Conservation (phyloP, 2,797 vertebrate species). For the Myotis planiceps region DNA sequence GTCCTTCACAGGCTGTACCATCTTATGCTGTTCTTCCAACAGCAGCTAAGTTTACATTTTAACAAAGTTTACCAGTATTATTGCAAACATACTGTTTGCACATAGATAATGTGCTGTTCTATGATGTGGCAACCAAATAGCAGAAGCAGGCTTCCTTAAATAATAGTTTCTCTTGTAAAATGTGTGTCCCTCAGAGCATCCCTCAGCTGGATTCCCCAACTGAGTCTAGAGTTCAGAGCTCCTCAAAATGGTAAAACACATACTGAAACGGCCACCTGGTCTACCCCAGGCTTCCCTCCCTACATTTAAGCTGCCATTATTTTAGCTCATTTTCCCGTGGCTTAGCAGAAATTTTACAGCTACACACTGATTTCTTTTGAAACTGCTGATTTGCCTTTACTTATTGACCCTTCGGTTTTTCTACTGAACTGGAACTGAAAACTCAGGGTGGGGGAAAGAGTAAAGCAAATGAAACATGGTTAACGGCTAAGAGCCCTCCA, state of each 20-base stretch:
- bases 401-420: constrained; percentile 64
- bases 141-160: constrained; percentile 42
- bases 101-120: not conserved
- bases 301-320: not conserved
- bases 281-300: not conserved
- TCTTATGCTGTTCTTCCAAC: not conserved
- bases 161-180: not conserved
- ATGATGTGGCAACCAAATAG: not conserved
- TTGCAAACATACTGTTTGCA: not conserved
- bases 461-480: constrained; percentile 16
- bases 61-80: constrained; percentile 61
- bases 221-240: constrained; percentile 15
- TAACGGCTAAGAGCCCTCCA: not conserved
- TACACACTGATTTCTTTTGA: constrained; percentile 64
- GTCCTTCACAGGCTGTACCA: not conserved
- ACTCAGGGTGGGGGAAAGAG: not conserved
- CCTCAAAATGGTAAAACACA: not conserved
- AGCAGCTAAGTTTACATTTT: constrained; percentile 43
- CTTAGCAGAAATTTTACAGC: constrained; percentile 76
- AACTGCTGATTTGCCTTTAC: constrained; percentile 69
- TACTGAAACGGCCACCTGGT: constrained; percentile 8
- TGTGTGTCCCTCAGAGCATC: not conserved
- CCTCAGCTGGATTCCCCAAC: constrained; percentile 13
- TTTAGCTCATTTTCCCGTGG: constrained; percentile 54
- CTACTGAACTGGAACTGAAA: constrained; percentile 58